Conservation (phyloP, 2,797 vertebrate genomes). For the Sebastes glaucus region DNA sequence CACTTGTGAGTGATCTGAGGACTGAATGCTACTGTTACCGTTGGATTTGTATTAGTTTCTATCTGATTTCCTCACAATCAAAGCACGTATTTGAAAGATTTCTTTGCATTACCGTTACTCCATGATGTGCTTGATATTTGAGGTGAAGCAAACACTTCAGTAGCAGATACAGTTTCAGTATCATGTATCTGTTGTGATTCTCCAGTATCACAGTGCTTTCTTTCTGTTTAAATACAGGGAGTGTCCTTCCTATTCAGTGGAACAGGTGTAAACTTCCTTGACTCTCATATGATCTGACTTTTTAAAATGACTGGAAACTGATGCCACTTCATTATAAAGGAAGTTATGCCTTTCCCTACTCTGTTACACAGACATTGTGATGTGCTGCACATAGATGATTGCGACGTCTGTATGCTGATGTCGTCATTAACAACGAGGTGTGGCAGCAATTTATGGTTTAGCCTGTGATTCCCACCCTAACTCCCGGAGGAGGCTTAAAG, state of each 20-base stretch:
- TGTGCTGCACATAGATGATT: background rate
- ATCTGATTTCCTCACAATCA: background rate
- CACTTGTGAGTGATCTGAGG: background rate
- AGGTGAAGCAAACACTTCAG: background rate
- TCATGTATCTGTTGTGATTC: background rate
- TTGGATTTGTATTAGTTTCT: background rate
- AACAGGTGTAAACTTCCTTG: background rate
- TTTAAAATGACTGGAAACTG: background rate
- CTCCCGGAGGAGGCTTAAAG: background rate
- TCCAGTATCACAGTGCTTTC: background rate
- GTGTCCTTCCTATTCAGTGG: constrained; percentile 1
- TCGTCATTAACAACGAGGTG: constrained; percentile 10
- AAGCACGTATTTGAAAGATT: background rate
- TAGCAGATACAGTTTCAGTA: background rate
- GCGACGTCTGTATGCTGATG: background rate
- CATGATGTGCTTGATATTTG: background rate
- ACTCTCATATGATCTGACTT: background rate
- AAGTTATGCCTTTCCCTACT: background rate
- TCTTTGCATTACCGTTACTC: background rate
- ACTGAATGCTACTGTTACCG: background rate
- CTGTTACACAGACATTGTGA: background rate
- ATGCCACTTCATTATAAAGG: background rate
- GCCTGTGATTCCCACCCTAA: background rate
- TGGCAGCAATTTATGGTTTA: background rate
- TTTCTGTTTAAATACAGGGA: background rate